Evolutionary conservation across 1,140 invertebrate genomes (phyloP).

Genomic region (Diorhabda carinulata): DNA sequence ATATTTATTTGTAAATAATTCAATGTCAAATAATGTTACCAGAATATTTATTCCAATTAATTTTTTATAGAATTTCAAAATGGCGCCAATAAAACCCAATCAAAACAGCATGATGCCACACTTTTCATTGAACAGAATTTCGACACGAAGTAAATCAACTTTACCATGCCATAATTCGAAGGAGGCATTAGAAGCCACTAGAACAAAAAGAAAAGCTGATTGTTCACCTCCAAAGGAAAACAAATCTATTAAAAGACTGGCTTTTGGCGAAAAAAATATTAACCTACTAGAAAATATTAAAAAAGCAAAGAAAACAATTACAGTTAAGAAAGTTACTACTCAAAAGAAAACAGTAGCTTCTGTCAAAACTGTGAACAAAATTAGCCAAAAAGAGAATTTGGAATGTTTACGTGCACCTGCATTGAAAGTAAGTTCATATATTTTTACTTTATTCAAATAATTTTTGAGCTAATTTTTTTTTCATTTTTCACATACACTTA

Average conservation of each 20-base stretch:
- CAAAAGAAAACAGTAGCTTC: conserved; percentile 52
- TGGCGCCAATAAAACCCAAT: conserved; percentile 32
- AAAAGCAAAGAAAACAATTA: conserved; percentile 14
- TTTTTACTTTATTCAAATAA: too few relatives aligned
- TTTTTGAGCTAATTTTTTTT: too few relatives aligned
- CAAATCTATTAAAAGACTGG: conserved; percentile 58
- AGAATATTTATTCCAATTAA: not conserved
- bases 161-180: conserved; percentile 15
- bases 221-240: conserved; percentile 53
- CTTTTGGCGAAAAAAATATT: conserved; percentile 69
- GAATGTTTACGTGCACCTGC: conserved; percentile 45
- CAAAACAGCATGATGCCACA: conserved; percentile 9
- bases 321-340: conserved; percentile 52
- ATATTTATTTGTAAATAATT: too few relatives aligned
- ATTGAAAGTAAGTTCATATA: conserved; percentile 36
- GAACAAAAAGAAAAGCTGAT: conserved; percentile 55
- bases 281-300: conserved; percentile 6
- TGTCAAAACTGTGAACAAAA: conserved; percentile 49
- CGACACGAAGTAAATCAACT: conserved; percentile 30
- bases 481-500: too few relatives aligned
- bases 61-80: conserved; percentile 14
- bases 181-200: conserved; percentile 23
- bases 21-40: too few relatives aligned
- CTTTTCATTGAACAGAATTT: conserved; percentile 12
- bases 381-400: conserved; percentile 46